These are phyloP conservation scores for Pristionchus entomophagus DNA, from an alignment of 2,888 invertebrate genomes.

Conservation along the genomic window DNA sequence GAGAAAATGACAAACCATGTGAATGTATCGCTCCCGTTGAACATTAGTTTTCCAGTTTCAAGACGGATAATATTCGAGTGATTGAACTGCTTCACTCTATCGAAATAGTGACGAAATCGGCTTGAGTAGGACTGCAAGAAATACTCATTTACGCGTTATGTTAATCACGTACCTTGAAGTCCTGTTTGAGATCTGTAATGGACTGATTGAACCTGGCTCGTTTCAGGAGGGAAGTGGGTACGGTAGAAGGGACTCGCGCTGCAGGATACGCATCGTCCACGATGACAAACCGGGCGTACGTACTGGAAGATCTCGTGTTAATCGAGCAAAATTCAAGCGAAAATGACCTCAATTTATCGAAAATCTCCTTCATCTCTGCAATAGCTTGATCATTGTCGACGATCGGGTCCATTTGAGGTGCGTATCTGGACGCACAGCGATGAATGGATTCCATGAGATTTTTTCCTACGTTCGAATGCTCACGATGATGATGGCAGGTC, in stretches of 20 bases:
- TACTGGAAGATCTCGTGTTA: neutral
- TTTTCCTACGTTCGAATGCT: neutral
- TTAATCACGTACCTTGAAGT: neutral
- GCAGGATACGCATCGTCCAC: neutral
- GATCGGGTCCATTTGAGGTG: neutral
- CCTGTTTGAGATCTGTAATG: slow-evolving; percentile 7
- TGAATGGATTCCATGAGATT: neutral
- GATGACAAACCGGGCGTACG: neutral
- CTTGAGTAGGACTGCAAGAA: neutral
- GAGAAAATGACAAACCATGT: neutral
- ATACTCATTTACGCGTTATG: neutral
- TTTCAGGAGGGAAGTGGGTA: slow-evolving; percentile 8
- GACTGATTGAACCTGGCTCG: slow-evolving; percentile 28
- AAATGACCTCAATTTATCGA: slow-evolving; percentile 14
- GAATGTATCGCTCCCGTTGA: slow-evolving; percentile 3
- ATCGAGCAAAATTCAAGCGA: neutral
- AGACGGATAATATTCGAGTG: neutral
- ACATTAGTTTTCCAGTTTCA: neutral
- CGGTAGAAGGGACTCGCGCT: slow-evolving; percentile 1
- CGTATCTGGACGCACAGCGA: neutral
- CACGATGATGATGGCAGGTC: slow-evolving; percentile 1
- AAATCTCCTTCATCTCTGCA: neutral
- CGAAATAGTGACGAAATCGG: slow-evolving; percentile 25
- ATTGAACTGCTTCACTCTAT: neutral
- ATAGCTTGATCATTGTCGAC: neutral